Percentiles rank a stretch among this genome's conserved stretches.
phyloP scores from a whole-genome alignment of 2,797 vertebrate genomes.

The Sebastolobus altivelis region DNA sequence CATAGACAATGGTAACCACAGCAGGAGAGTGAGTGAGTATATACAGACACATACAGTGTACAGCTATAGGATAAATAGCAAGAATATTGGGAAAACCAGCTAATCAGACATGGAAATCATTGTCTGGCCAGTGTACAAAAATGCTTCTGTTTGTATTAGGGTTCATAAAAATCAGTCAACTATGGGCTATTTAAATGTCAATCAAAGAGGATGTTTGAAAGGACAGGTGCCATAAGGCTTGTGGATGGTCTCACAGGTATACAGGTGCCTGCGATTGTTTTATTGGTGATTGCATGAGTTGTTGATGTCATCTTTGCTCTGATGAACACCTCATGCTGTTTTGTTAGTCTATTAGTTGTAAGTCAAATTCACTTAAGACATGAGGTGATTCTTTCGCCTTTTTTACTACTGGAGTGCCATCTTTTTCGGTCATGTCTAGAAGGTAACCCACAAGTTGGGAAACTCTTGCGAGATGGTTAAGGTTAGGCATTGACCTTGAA shows the following conservation, averaged over 20 bases:
- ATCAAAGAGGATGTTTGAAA: constrained; percentile 25
- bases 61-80: neutral
- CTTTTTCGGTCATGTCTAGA: neutral
- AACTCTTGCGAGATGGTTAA: too few species aligned
- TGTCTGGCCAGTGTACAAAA: constrained; percentile 1
- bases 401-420: too few species aligned
- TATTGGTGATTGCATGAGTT: neutral
- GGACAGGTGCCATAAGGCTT: neutral
- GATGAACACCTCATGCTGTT: neutral
- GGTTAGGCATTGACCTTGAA: too few species aligned
- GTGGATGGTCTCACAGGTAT: neutral
- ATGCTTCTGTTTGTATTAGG: constrained; percentile 1
- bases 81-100: constrained; percentile 12
- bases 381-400: neutral
- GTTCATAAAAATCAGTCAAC: constrained; percentile 3
- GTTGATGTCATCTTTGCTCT: neutral
- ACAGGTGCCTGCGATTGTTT: neutral
- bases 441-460: too few species aligned
- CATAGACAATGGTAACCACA: constrained; percentile 50
- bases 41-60: constrained; percentile 23
- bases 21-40: constrained; percentile 42
- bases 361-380: neutral
- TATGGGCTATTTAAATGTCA: neutral
- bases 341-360: neutral
- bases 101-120: neutral